Evolutionary conservation across 2,797 vertebrate species (phyloP).

Genomic region (Myotis planiceps): DNA sequence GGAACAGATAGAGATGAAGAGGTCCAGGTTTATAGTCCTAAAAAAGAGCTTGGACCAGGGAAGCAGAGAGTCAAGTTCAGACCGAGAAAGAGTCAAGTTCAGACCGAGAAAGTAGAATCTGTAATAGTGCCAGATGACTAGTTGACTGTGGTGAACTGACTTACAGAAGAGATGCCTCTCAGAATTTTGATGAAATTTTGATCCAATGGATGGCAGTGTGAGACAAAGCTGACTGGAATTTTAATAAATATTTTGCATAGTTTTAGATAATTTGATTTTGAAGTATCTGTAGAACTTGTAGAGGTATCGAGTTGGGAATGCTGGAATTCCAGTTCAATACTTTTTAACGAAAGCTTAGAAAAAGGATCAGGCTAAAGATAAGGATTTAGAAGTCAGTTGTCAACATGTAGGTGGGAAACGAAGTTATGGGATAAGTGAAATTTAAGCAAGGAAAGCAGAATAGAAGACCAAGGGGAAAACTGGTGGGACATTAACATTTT

Average conservation of each 20-base stretch:
- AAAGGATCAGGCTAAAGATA: background rate
- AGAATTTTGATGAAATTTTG: background rate
- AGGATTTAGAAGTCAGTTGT: background rate
- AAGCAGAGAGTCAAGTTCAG: background rate
- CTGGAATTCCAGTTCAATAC: background rate
- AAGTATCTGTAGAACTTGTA: background rate
- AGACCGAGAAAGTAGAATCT: background rate
- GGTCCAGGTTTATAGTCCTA: background rate
- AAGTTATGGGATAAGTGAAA: background rate
- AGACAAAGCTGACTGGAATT: background rate
- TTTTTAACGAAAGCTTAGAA: background rate
- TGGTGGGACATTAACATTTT: background rate
- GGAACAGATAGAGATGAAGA: background rate
- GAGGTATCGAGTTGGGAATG: background rate
- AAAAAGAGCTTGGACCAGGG: background rate
- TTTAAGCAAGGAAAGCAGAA: background rate
- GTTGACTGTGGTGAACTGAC: background rate
- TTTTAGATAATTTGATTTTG: slow-evolving; percentile 18
- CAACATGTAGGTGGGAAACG: background rate
- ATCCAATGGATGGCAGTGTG: background rate
- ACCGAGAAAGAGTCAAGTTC: background rate
- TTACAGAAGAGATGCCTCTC: background rate
- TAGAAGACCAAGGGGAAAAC: background rate
- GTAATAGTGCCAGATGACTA: background rate
- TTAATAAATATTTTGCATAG: background rate